These are phyloP conservation scores for Poeciliopsis paucimaculata DNA, from an alignment of 2,797 vertebrate species.

Conservation along the genomic window DNA sequence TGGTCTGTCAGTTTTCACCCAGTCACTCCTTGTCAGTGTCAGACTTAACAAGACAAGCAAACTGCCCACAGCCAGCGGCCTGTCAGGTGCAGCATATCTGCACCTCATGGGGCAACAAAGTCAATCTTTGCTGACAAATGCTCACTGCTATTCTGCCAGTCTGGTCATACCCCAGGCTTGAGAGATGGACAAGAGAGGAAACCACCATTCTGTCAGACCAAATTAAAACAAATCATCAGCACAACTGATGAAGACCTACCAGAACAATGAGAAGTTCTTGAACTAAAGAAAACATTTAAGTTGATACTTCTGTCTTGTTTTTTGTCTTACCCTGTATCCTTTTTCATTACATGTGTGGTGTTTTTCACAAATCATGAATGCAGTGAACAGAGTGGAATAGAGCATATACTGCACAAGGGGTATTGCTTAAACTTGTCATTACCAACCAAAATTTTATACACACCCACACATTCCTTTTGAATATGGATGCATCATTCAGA, in stretches of 20 bases:
- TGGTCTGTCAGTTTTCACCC: conserved; percentile 60
- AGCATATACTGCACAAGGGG: neutral
- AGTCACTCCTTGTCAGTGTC: conserved; percentile 73
- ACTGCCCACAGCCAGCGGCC: conserved; percentile 63
- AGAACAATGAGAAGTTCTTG: conserved; percentile 51
- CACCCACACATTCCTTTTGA: neutral
- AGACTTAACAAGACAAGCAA: conserved; percentile 73
- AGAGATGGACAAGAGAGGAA: conserved; percentile 28
- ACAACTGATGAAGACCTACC: conserved; percentile 23
- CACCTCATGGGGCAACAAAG: conserved; percentile 73
- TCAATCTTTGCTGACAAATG: conserved; percentile 74
- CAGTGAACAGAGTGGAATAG: neutral
- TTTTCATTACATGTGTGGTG: neutral
- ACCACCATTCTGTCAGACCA: conserved; percentile 32
- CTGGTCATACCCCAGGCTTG: conserved; percentile 47
- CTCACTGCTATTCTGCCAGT: conserved; percentile 56
- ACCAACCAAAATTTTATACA: neutral
- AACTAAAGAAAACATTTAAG: conserved; percentile 22
- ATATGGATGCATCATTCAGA: neutral
- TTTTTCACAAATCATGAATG: neutral
- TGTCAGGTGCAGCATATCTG: conserved; percentile 76
- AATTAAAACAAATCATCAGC: conserved; percentile 55
- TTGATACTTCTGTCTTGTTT: conserved; percentile 11
- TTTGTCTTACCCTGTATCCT: neutral
- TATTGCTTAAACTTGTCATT: neutral